A percentile compares a stretch with the other conserved stretches of the same genome.
Evolutionary conservation across 1,140 invertebrate genomes (phyloP).

Genomic region (Oncopeltus fasciatus): DNA sequence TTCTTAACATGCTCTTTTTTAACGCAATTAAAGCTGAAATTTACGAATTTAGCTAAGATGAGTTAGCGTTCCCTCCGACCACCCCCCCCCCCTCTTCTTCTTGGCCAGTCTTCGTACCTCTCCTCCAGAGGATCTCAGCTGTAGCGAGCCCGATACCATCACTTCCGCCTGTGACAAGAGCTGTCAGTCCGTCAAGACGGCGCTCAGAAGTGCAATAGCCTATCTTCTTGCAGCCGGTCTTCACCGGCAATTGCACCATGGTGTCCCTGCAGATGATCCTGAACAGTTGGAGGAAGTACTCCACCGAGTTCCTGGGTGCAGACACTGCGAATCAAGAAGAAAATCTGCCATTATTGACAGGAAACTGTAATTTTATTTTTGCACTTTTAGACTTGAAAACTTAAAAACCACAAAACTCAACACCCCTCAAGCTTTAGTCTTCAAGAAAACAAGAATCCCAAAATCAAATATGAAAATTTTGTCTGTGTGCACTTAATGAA

Average conservation of each 20-base stretch:
- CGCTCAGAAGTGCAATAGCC: not conserved
- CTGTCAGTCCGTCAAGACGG: conserved; percentile 51
- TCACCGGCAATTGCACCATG: not conserved
- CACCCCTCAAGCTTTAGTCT: no score
- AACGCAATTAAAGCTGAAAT: not conserved
- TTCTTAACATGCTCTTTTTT: no score
- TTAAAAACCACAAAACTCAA: no score
- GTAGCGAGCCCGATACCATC: conserved; percentile 82
- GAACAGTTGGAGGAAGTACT: not conserved
- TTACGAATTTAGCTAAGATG: not conserved
- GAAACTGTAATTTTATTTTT: not conserved
- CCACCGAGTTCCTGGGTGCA: not conserved
- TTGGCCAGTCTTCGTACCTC: conserved; percentile 42
- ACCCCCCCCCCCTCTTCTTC: no score
- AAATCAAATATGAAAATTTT: no score
- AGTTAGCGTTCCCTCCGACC: no score
- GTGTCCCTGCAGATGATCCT: not conserved
- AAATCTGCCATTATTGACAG: not conserved
- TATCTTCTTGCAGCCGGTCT: not conserved
- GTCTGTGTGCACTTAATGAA: no score
- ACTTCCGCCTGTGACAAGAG: conserved; percentile 74
- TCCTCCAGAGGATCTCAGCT: conserved; percentile 53
- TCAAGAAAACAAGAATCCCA: no score
- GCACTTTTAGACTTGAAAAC: no score
- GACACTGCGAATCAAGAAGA: not conserved